phyloP scores from a whole-genome alignment of 2,113 vertebrate genomes.

The Pelobates fuscus region DNA sequence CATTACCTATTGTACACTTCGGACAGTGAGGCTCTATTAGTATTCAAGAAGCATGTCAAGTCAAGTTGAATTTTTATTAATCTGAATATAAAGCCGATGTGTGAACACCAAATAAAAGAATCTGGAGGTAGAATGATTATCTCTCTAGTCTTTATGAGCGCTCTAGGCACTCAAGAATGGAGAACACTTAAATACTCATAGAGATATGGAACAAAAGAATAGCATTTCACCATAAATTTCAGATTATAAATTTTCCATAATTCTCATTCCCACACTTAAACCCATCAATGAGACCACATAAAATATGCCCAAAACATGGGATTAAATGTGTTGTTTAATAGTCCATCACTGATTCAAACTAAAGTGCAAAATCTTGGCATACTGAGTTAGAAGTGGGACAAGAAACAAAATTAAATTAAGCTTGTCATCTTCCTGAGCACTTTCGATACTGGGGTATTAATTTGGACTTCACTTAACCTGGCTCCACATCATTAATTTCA shows the following conservation, averaged over 20 bases:
- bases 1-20: conserved; percentile 3
- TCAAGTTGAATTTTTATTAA: neutral
- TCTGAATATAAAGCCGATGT: conserved; percentile 2
- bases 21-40: conserved; percentile 7
- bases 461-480: too few relatives aligned
- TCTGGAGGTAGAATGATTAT: neutral
- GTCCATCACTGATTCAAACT: too few relatives aligned
- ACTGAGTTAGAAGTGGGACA: too few relatives aligned
- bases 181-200: neutral
- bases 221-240: neutral
- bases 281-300: neutral
- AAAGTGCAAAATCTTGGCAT: too few relatives aligned
- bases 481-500: too few relatives aligned
- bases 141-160: conserved; percentile 10
- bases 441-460: too few relatives aligned
- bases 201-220: neutral
- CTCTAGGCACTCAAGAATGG: neutral
- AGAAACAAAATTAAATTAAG: too few relatives aligned
- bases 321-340: too few relatives aligned
- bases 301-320: neutral
- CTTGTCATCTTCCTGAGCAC: too few relatives aligned
- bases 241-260: neutral
- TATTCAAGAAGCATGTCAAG: conserved; percentile 7
- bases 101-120: conserved; percentile 21
- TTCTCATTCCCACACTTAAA: neutral